phyloP scores from a whole-genome alignment of 2,113 vertebrate species.

The Epinephelus moara region DNA sequence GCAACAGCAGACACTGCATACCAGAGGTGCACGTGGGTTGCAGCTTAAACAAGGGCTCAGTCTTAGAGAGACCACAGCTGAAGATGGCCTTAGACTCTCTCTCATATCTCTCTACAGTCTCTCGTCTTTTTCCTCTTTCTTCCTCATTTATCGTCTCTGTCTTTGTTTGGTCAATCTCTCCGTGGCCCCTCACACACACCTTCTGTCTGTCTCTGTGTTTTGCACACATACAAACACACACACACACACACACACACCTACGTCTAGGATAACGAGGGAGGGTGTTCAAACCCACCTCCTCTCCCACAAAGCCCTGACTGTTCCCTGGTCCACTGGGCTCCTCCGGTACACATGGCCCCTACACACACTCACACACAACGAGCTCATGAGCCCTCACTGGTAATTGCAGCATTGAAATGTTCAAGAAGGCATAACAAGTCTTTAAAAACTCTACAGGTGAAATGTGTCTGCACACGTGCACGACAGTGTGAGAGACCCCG shows the following conservation, averaged over 20 bases:
- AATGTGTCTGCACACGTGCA: constrained; percentile 7
- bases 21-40: constrained; percentile 82
- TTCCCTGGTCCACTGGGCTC: constrained; percentile 88
- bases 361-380: constrained; percentile 33
- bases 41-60: constrained; percentile 81
- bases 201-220: background rate
- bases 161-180: constrained; percentile 40
- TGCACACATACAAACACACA: constrained; percentile 1
- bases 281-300: constrained; percentile 58
- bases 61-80: constrained; percentile 68
- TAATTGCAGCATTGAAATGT: constrained; percentile 5
- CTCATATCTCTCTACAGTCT: constrained; percentile 15
- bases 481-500: constrained; percentile 17
- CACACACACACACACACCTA: constrained; percentile 37
- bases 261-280: constrained; percentile 55
- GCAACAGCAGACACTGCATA: constrained; percentile 83
- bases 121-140: background rate
- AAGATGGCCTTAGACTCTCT: constrained; percentile 43
- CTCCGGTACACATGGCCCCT: constrained; percentile 83
- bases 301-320: constrained; percentile 87
- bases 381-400: constrained; percentile 21
- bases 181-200: constrained; percentile 14
- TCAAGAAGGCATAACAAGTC: constrained; percentile 11
- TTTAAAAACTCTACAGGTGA: constrained; percentile 46
- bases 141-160: constrained; percentile 39